phyloP scores from a whole-genome alignment of 2,113 vertebrate genomes.

The Arothron firmamentum region DNA sequence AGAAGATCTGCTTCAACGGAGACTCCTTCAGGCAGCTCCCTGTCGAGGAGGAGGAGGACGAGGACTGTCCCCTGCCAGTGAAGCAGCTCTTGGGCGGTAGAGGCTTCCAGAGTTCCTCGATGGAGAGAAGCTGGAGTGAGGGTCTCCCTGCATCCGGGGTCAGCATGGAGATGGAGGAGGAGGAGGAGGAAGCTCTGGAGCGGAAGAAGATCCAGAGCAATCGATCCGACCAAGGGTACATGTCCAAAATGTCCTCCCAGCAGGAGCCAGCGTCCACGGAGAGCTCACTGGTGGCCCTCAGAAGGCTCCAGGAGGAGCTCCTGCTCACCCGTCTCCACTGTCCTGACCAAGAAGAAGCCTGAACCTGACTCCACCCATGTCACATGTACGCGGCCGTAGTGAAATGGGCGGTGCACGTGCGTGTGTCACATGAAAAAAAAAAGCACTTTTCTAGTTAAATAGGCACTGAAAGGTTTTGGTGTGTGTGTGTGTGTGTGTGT shows the following conservation, averaged over 20 bases:
- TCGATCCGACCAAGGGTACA: conserved; percentile 89
- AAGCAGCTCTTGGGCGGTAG: background rate
- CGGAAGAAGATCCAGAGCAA: conserved; percentile 56
- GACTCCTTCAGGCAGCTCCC: background rate
- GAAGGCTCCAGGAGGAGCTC: conserved; percentile 77
- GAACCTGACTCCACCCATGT: background rate
- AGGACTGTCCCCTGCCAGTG: background rate
- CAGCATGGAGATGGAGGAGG: conserved; percentile 45
- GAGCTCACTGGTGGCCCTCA: conserved; percentile 71
- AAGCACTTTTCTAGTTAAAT: no score
- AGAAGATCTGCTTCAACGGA: background rate
- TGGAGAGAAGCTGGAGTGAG: conserved; percentile 24
- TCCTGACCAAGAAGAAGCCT: conserved; percentile 9
- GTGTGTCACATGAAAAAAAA: no score
- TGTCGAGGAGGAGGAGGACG: conserved; percentile 40
- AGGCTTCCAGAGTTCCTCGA: background rate
- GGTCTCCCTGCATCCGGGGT: conserved; percentile 6
- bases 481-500: no score
- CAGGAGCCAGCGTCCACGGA: conserved; percentile 55
- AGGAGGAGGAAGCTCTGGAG: conserved; percentile 35
- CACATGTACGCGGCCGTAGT: no score
- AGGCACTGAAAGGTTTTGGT: no score
- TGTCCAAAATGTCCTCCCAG: conserved; percentile 76
- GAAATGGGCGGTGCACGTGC: no score
- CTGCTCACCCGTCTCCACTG: conserved; percentile 66